Percentiles rank a stretch among this genome's conserved stretches.
Evolutionary conservation across 2,113 vertebrate genomes (phyloP).

Genomic region (Baryphthengus martii): DNA sequence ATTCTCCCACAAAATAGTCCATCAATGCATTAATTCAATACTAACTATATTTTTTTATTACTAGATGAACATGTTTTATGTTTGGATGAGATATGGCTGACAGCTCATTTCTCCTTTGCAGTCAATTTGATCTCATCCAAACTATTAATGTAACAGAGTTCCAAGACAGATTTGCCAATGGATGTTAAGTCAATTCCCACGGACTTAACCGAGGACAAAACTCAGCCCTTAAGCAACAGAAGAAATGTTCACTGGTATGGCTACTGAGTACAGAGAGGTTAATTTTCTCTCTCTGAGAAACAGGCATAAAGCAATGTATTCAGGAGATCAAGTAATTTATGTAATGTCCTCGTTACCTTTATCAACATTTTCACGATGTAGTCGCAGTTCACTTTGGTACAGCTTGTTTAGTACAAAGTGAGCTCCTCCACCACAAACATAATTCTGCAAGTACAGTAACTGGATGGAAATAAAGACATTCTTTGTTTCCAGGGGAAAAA

Average conservation of each 20-base stretch:
- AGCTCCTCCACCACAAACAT: neutral
- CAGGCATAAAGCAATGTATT: neutral
- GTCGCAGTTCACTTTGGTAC: neutral
- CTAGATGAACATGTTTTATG: neutral
- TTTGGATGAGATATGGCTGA: neutral
- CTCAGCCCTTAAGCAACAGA: neutral
- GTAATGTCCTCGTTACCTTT: neutral
- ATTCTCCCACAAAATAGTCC: neutral
- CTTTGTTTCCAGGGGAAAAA: neutral
- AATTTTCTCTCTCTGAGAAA: neutral
- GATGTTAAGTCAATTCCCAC: neutral
- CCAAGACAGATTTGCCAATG: neutral
- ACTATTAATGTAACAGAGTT: neutral
- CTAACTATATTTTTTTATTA: neutral
- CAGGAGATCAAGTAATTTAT: neutral
- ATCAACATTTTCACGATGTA: neutral
- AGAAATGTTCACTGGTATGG: neutral
- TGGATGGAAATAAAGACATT: neutral
- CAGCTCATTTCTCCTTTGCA: neutral
- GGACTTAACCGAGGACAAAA: neutral
- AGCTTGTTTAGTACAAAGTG: neutral
- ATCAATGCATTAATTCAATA: neutral
- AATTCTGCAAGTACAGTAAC: neutral
- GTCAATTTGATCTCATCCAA: neutral
- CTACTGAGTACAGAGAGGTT: neutral